Conservation (phyloP, 2,113 vertebrate species). For the Todiramphus chloris region DNA sequence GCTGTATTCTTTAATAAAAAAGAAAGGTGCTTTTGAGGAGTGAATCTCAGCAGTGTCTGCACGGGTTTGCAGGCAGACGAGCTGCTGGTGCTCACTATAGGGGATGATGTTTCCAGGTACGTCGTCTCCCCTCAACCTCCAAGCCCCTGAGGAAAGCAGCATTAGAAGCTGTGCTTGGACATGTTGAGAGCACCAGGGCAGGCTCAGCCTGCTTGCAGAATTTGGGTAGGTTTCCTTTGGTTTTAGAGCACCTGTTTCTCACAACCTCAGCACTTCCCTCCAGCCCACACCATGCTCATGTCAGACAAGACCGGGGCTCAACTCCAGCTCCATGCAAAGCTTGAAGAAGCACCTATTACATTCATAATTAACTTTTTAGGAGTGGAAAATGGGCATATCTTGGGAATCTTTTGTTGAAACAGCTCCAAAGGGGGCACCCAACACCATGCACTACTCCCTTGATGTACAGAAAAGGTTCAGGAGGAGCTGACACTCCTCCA, state of each 20-base stretch:
- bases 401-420: neutral
- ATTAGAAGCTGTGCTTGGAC: neutral
- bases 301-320: neutral
- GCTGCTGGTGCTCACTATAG: neutral
- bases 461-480: neutral
- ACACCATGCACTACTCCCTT: neutral
- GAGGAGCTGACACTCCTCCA: too few relatives aligned
- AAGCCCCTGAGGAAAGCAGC: neutral
- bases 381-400: neutral
- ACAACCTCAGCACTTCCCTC: neutral
- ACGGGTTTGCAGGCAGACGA: neutral
- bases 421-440: neutral
- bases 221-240: neutral
- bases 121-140: rapidly evolving
- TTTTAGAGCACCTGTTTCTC: neutral
- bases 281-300: rapidly evolving
- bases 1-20: neutral
- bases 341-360: neutral
- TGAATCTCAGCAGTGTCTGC: neutral
- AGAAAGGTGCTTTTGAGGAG: neutral
- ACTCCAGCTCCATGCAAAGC: neutral
- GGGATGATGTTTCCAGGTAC: neutral
- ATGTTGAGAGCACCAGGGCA: neutral
- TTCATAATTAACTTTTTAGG: neutral
- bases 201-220: neutral